Base-by-base conservation (phyloP, 2,888 invertebrate species). In the Drosophila multiciliata region DNA sequence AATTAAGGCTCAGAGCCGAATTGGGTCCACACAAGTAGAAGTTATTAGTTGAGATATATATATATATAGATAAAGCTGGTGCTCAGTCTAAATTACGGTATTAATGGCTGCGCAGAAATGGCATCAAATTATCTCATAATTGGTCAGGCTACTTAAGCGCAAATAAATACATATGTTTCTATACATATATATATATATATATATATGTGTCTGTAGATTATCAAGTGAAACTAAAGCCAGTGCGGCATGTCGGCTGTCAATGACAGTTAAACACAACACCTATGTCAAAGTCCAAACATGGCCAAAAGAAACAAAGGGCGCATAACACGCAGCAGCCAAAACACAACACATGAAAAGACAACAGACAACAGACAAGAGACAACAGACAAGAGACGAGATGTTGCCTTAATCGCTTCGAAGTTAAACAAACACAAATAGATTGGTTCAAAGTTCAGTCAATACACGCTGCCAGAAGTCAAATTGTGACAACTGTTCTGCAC, bases 361-460 rank as follows among this genome's bases (percentile, higher is more conserved):
- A 23, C 17, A 49, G 35, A 9, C 23, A 49, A 49, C 6, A 7
- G 42, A 40, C 26, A 26, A 26, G 26, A 26, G 69, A 69, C 52
- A 62, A 67, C 60, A 63, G 45, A 63, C 57, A 66, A 33, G 40
- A 29, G 54, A 71, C 55, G 78, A 64, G 57, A 55, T 50, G 70
- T 71, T 73, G 75, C 80, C 80, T 78, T 90, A 90, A 87, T 90
- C 86, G 88, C 66, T 85, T 73, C 89, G 86, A 90, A 83, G 91
- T 90, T 89, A 90, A 90, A 60, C 81, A 90, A 90, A 89, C 87
- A 90, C 90, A 83, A 87, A 89, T 85, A 89, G 84, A 85, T 90
- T 90, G 84, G 87, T 82, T 87, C 87, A 80, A 80, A 87, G 89
- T 82, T 80, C 82, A 77, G 62, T 70, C 70, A 49, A 65, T 74